These are phyloP conservation scores for Cherax quadricarinatus DNA, from an alignment of 1,140 invertebrate genomes.

Conservation along the genomic window DNA sequence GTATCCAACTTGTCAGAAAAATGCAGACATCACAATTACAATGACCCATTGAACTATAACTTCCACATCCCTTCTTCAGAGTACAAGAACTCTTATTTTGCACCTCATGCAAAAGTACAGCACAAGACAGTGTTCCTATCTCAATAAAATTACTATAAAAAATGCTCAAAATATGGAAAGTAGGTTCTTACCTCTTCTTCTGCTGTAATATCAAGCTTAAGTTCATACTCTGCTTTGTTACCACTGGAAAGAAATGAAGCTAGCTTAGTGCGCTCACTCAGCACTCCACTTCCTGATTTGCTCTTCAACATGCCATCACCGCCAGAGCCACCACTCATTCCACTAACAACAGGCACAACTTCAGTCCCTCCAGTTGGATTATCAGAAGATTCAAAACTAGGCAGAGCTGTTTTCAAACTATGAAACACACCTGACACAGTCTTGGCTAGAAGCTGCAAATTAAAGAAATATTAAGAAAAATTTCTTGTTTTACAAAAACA, in stretches of 20 bases:
- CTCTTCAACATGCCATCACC: constrained; percentile 34
- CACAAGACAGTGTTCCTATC: no score
- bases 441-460: constrained; percentile 73
- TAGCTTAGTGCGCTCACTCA: constrained; percentile 53
- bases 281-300: constrained; percentile 39
- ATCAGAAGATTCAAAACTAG: constrained; percentile 74
- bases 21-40: no score
- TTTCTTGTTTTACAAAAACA: background rate
- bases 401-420: constrained; percentile 75
- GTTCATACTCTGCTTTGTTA: constrained; percentile 58
- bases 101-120: no score
- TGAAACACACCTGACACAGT: constrained; percentile 76
- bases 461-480: background rate
- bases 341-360: background rate
- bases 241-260: constrained; percentile 54
- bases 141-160: no score
- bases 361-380: constrained; percentile 13
- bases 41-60: no score
- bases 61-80: no score
- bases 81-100: no score
- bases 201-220: constrained; percentile 62
- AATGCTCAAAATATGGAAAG: background rate
- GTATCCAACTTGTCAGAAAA: no score
- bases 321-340: constrained; percentile 13
- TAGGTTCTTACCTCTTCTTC: constrained; percentile 50